Conservation (phyloP, 2,888 invertebrate species). For the Thyatira batis region DNA sequence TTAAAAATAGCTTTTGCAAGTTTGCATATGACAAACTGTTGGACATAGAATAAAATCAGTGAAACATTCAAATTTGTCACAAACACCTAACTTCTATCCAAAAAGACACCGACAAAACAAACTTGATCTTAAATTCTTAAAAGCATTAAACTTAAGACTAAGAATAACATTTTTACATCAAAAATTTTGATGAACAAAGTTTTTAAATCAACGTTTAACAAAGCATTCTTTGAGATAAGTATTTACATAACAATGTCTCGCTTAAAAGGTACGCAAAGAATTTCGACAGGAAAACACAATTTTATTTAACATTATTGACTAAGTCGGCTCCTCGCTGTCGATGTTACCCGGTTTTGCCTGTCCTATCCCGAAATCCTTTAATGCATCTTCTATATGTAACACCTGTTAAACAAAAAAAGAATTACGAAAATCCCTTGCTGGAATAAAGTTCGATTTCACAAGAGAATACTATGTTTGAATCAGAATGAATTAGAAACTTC, state of each 20-base stretch:
- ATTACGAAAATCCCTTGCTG: slow-evolving; percentile 7
- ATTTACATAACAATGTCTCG: slow-evolving; percentile 33
- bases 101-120: slow-evolving; percentile 15
- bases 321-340: slow-evolving; percentile 63
- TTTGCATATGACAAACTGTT: too few relatives aligned
- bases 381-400: slow-evolving; percentile 86
- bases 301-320: slow-evolving; percentile 31
- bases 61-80: slow-evolving; percentile 1
- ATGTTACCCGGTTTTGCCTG: slow-evolving; percentile 61
- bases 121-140: slow-evolving; percentile 21
- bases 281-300: slow-evolving; percentile 4
- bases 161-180: slow-evolving; percentile 41
- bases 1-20: too few relatives aligned
- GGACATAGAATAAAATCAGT: not conserved
- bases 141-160: slow-evolving; percentile 37
- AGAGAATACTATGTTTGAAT: slow-evolving; percentile 4
- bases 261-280: slow-evolving; percentile 6
- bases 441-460: slow-evolving; percentile 1
- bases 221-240: slow-evolving; percentile 43
- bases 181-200: slow-evolving; percentile 51
- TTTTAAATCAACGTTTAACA: slow-evolving; percentile 45
- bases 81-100: slow-evolving; percentile 6
- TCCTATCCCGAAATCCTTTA: slow-evolving; percentile 84
- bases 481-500: not conserved
- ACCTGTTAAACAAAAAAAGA: slow-evolving; percentile 56